Evolutionary conservation across 2,797 vertebrate genomes (phyloP), one percentile per base, ranked within the genome.

Genomic region (Iguana delicatissima): DNA sequence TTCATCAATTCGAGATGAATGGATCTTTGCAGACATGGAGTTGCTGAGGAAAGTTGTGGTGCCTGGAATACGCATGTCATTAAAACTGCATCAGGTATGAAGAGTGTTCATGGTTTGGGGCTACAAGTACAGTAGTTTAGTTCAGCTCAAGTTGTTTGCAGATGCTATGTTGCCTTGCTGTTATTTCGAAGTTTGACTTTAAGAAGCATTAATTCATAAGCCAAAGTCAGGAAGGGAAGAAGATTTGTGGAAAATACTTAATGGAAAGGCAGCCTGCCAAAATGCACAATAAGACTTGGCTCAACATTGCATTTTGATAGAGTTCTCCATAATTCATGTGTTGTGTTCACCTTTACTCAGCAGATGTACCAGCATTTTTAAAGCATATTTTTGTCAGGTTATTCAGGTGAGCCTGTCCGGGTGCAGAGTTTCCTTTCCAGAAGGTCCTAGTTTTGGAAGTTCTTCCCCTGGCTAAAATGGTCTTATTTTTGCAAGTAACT

Each of bases 1-100:
- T 96, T 99, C 99, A 50, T 99, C 99, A 13, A 98, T 99, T 85
- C 97, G 99, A 93, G 99, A 99, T 10, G 99, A 99, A 95, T 99
- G 99, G 99, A 99, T 99, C 96, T 99, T 99, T 91, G 99, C 99
- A n/a, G 99, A 99, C 96, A 99, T 99, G 99, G 99, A 99, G 92
- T 97, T 99, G 86, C 97, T 99, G 92, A 98, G 98, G 96, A 99
- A 99, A 94, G 99, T 99, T 1, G 99, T 99, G 73, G 99, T 99
- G 82, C 99, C 99, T 92, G 99, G 98, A 95, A 99, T 99, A 94
- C 98, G 99, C 81, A 99, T 99, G 99, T 99, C 99, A 85, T 98
- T 99, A 87, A 99, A 99, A 96, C 96, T 99, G 26, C 99, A 99
- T 96, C 99, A 99, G 99, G 99, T 99, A 96, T 93, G 88, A 91